Evolutionary conservation across 2,113 vertebrate species (phyloP).

Genomic region (Phalacrocorax brasilianus): DNA sequence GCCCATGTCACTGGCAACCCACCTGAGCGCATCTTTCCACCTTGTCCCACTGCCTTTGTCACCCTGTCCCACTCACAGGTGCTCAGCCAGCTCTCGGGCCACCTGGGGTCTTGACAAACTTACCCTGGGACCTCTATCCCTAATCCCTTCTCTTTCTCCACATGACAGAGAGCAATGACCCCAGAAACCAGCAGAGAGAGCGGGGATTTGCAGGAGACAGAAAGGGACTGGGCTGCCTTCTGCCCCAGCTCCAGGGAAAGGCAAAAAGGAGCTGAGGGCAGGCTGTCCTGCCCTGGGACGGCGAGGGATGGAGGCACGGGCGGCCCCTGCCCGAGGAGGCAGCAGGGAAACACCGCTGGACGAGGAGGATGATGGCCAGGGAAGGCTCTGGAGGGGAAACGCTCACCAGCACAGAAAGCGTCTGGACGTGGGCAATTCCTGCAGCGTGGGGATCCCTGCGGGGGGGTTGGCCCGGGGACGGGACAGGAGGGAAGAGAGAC

Average conservation of each 20-base stretch:
- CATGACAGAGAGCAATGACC: rapidly evolving
- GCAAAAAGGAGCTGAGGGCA: rapidly evolving
- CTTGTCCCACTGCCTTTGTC: background rate
- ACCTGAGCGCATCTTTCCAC: background rate
- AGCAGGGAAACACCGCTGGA: background rate
- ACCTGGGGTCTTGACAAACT: rapidly evolving
- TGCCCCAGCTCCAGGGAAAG: background rate
- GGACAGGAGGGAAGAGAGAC: background rate
- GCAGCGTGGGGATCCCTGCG: background rate
- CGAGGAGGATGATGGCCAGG: background rate
- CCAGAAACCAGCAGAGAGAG: background rate
- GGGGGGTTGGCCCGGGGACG: background rate
- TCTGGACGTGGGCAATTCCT: background rate
- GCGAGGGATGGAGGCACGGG: background rate
- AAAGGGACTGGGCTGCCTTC: background rate
- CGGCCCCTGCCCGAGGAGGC: background rate
- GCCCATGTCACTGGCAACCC: rapidly evolving
- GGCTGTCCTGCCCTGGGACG: background rate
- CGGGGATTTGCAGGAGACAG: background rate
- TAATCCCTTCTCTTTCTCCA: background rate
- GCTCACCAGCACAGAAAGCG: background rate
- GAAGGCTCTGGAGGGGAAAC: background rate
- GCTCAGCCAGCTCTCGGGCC: background rate
- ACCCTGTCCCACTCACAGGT: background rate
- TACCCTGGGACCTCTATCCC: background rate